Evolutionary conservation across 2,888 invertebrate genomes (phyloP).

Genomic region (Ypsolopha scabrella): DNA sequence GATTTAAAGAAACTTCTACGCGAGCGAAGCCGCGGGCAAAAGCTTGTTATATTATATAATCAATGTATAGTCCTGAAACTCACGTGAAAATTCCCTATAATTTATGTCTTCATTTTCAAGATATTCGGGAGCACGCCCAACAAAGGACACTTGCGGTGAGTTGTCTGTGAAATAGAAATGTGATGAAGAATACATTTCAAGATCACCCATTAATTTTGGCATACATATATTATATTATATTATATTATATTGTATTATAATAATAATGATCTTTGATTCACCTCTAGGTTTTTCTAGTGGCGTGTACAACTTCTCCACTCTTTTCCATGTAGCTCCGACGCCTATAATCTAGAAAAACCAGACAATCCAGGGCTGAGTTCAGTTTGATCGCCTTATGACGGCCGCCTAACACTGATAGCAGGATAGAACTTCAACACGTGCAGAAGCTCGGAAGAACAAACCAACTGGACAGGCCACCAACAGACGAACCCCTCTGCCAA

Average conservation of each 20-base stretch:
- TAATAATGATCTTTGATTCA: neutral
- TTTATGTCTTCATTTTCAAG: constrained; percentile 12
- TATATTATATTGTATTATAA: too few species aligned
- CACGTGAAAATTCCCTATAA: constrained; percentile 29
- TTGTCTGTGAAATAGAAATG: too few species aligned
- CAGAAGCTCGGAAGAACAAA: too few species aligned
- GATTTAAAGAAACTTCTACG: too few species aligned
- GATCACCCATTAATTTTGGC: too few species aligned
- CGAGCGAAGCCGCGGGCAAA: too few species aligned
- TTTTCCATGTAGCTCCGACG: constrained; percentile 46
- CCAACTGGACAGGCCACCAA: too few species aligned
- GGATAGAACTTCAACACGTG: neutral
- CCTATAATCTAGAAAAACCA: constrained; percentile 34
- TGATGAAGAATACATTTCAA: too few species aligned
- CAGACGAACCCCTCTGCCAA: too few species aligned
- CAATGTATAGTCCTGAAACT: constrained; percentile 9
- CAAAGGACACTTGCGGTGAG: neutral
- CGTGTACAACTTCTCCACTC: constrained; percentile 30
- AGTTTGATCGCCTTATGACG: too few species aligned
- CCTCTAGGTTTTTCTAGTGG: constrained; percentile 13
- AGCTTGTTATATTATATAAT: neutral
- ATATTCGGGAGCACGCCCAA: constrained; percentile 5
- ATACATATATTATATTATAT: too few species aligned
- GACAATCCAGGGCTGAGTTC: neutral
- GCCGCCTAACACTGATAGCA: neutral